Percentiles rank a stretch among this genome's conserved stretches.
These are phyloP conservation scores for Stictocephala bisonia DNA, from an alignment of 2,888 invertebrate genomes.

Conservation along the genomic window DNA sequence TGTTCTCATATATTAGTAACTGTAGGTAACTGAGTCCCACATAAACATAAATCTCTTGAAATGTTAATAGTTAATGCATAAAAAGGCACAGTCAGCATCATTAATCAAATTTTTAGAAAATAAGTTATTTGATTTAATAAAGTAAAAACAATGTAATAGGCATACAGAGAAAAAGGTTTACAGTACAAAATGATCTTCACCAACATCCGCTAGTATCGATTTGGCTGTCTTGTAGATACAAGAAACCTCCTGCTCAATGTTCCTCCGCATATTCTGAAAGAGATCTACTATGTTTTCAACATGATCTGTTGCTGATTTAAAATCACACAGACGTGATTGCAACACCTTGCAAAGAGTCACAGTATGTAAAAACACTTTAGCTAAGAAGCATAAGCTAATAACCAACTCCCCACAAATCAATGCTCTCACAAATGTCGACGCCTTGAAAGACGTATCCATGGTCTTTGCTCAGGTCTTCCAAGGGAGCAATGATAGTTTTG, in stretches of 20 bases:
- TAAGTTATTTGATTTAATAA: too few species aligned
- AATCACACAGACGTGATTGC: slow-evolving; percentile 10
- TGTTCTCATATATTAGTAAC: too few species aligned
- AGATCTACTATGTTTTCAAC: slow-evolving; percentile 14
- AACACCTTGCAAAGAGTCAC: slow-evolving; percentile 4
- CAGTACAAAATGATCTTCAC: too few species aligned
- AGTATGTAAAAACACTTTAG: slow-evolving; percentile 12
- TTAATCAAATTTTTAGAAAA: too few species aligned
- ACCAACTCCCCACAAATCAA: slow-evolving; percentile 18
- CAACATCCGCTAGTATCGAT: slow-evolving; percentile 6
- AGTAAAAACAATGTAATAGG: too few species aligned
- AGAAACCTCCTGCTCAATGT: slow-evolving; percentile 2
- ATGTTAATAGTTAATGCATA: too few species aligned
- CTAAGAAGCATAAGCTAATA: slow-evolving; percentile 8
- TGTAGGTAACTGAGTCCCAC: too few species aligned
- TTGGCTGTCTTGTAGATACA: slow-evolving; percentile 3
- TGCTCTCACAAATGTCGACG: slow-evolving; percentile 8
- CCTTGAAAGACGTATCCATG: slow-evolving; percentile 16
- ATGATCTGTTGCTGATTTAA: slow-evolving; percentile 20
- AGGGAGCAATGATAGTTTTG: slow-evolving; percentile 16
- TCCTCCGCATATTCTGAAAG: slow-evolving; percentile 7
- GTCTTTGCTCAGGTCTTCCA: slow-evolving; percentile 13
- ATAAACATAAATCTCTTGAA: too few species aligned
- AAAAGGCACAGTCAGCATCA: too few species aligned
- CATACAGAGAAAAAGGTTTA: too few species aligned